phyloP scores from a whole-genome alignment of 2,113 vertebrate genomes.

The Burhinus oedicnemus region DNA sequence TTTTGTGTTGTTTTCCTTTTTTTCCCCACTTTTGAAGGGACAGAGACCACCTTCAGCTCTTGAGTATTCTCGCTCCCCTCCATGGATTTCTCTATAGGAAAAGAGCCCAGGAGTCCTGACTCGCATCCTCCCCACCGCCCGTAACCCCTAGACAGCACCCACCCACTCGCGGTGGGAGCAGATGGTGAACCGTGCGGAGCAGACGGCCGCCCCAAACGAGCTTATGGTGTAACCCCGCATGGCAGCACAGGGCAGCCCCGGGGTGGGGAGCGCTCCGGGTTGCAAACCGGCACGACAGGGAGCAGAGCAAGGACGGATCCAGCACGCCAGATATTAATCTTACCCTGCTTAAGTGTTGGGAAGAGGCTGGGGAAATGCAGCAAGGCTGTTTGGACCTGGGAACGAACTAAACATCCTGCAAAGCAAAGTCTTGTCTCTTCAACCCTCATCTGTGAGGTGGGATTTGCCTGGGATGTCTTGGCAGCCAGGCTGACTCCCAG shows the following conservation, averaged over 20 bases:
- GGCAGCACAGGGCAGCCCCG: not conserved
- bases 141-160: not conserved
- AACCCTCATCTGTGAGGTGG: not conserved
- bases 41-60: rapidly evolving
- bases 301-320: not conserved
- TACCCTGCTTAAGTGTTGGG: not conserved
- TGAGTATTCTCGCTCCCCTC: not conserved
- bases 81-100: not conserved
- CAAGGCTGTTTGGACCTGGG: not conserved
- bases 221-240: not conserved
- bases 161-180: not conserved
- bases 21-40: not conserved
- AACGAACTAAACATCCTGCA: not conserved
- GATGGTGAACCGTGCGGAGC: not conserved
- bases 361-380: not conserved
- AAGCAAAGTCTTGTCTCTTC: not conserved
- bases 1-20: not conserved
- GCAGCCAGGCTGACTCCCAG: not conserved
- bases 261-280: not conserved
- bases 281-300: not conserved
- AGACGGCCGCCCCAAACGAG: not conserved
- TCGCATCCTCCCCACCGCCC: rapidly evolving
- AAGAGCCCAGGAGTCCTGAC: not conserved
- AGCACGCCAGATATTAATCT: not conserved
- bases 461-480: not conserved